Conservation (phyloP, 2,888 invertebrate genomes). For the Drosophila picticornis region DNA sequence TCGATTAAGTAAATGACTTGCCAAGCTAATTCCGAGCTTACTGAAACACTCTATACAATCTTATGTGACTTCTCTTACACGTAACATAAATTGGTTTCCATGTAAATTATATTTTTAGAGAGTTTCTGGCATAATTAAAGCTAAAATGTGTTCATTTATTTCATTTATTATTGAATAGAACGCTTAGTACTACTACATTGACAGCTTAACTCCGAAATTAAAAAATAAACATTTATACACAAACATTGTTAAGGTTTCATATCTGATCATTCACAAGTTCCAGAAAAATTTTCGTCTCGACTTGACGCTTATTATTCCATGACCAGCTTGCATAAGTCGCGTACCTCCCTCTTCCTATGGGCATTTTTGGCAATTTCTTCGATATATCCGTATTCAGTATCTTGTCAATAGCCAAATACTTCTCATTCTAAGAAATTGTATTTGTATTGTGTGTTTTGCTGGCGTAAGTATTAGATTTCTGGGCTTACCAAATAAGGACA, state of each 20-base stretch:
- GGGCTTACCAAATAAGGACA: conserved; percentile 34
- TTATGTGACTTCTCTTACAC: background rate
- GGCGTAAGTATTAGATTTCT: no score
- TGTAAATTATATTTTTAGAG: background rate
- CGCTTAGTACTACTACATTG: background rate
- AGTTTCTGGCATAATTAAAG: no score
- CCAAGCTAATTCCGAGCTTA: background rate
- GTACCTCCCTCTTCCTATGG: conserved; percentile 22
- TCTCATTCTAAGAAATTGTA: conserved; percentile 12
- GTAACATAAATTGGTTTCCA: background rate
- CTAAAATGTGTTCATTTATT: no score
- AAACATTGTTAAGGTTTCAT: background rate
- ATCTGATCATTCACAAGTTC: conserved; percentile 5
- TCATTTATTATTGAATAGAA: no score
- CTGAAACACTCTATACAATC: background rate
- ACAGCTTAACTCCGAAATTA: background rate
- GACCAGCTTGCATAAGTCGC: conserved; percentile 15
- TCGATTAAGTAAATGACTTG: no score
- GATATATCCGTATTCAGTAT: conserved; percentile 22
- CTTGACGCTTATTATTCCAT: conserved; percentile 7
- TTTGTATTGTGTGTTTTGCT: background rate
- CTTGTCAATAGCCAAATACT: conserved; percentile 13
- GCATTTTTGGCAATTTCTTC: conserved; percentile 15
- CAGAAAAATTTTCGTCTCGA: conserved; percentile 16
- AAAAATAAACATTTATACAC: background rate